Evolutionary conservation across 1,140 invertebrate genomes (phyloP).

Genomic region (Bombus haemorrhoidalis): DNA sequence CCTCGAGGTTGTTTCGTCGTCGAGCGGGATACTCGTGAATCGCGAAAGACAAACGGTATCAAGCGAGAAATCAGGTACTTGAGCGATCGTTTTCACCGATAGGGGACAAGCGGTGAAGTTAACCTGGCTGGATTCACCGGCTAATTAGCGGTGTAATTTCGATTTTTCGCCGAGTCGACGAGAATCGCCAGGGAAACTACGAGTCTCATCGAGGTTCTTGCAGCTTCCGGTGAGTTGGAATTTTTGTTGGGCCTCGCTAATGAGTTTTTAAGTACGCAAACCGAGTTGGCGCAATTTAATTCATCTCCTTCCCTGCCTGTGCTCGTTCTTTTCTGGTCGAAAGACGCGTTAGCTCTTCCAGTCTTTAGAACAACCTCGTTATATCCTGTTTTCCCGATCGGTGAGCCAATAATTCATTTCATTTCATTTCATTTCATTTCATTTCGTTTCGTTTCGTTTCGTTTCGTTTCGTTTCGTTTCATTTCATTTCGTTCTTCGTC

Average conservation of each 20-base stretch:
- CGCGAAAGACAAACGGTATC: conserved; percentile 21
- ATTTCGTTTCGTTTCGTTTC: no score
- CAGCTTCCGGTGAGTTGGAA: conserved; percentile 46
- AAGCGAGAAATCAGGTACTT: conserved; percentile 1
- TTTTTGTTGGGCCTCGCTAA: conserved; percentile 48
- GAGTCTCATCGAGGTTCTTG: not conserved
- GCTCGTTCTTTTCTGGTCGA: not conserved
- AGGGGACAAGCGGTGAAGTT: not conserved
- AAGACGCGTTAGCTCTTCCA: not conserved
- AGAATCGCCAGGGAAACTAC: not conserved
- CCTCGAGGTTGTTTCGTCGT: conserved; percentile 2
- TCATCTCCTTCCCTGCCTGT: not conserved
- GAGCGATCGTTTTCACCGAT: not conserved
- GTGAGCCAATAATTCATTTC: no score
- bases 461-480: no score
- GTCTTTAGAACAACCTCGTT: no score
- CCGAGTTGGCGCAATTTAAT: conserved; percentile 13
- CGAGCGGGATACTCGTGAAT: not conserved
- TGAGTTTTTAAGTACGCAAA: conserved; percentile 42
- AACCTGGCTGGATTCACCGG: not conserved
- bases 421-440: no score
- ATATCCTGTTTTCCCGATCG: no score
- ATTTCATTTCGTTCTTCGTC: no score
- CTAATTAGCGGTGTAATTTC: conserved; percentile 48
- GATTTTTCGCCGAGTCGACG: conserved; percentile 24